phyloP scores from a whole-genome alignment of 2,113 vertebrate species.

The Cyprinus carpio region DNA sequence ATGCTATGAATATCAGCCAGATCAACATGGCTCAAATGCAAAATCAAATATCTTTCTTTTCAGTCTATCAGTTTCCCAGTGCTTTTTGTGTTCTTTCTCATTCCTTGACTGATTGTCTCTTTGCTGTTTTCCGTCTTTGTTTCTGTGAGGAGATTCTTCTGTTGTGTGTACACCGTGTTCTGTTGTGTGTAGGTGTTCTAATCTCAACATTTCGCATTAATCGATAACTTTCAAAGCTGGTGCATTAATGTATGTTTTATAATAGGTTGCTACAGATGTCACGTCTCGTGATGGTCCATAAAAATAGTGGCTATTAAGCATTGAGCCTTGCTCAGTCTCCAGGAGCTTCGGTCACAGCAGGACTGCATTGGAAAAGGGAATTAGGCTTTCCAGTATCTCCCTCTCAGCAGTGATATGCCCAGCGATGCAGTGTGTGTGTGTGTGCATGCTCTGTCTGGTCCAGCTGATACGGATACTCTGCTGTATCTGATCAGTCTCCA shows the following conservation, averaged over 20 bases:
- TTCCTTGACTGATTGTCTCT: not conserved
- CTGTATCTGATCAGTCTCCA: constrained; percentile 36
- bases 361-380: constrained; percentile 20
- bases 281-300: not conserved
- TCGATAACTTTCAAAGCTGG: constrained; percentile 15
- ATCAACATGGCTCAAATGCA: not conserved
- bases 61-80: not conserved
- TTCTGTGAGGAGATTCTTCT: not conserved
- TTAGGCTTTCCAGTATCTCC: constrained; percentile 31
- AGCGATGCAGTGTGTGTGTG: constrained; percentile 36
- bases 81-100: not conserved
- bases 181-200: not conserved
- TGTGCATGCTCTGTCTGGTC: constrained; percentile 15
- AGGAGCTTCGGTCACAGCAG: constrained; percentile 14
- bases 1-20: constrained; percentile 42
- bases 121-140: not conserved
- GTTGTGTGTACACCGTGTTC: too few species aligned
- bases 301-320: constrained; percentile 15
- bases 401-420: constrained; percentile 22
- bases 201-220: not conserved
- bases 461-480: constrained; percentile 34
- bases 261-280: constrained; percentile 7
- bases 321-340: constrained; percentile 18
- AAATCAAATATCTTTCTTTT: constrained; percentile 3
- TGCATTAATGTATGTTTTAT: not conserved